Evolutionary conservation across 2,113 vertebrate species (phyloP).

Genomic region (Tachuris rubrigastra): DNA sequence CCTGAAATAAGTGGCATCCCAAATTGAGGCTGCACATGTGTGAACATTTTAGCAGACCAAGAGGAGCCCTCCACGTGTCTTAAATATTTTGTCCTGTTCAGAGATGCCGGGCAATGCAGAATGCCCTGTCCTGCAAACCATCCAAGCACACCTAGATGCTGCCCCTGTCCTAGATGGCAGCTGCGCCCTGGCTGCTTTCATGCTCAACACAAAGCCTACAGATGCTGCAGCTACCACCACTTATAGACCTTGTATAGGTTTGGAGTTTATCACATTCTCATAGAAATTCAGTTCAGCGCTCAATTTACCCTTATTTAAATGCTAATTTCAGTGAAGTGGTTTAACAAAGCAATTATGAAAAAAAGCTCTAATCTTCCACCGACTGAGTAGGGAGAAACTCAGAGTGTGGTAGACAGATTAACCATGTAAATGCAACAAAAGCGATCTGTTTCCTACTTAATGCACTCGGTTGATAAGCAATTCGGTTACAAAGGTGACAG

Average conservation of each 20-base stretch:
- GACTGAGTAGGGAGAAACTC: neutral
- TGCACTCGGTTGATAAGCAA: neutral
- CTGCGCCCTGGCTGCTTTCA: neutral
- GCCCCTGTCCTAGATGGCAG: neutral
- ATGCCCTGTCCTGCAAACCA: neutral
- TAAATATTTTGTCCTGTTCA: neutral
- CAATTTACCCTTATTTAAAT: slow-evolving; percentile 59
- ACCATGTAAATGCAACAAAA: slow-evolving; percentile 2
- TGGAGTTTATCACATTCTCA: neutral
- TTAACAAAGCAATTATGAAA: slow-evolving; percentile 60
- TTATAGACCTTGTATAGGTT: neutral
- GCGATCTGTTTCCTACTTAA: neutral
- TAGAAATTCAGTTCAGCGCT: slow-evolving; percentile 37
- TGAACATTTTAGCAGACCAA: neutral
- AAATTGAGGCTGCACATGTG: neutral
- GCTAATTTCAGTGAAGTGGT: slow-evolving; percentile 53
- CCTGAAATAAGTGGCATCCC: neutral
- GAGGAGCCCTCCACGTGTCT: neutral
- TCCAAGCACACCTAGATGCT: rapidly evolving
- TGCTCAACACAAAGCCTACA: neutral
- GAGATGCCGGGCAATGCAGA: neutral
- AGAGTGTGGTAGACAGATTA: neutral
- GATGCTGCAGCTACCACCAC: neutral
- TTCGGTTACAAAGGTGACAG: neutral
- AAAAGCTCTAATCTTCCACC: slow-evolving; percentile 31